Percentiles rank a stretch among this genome's conserved stretches.
Evolutionary conservation across 2,888 invertebrate genomes (phyloP).

Genomic region (Herminia tarsipennalis): DNA sequence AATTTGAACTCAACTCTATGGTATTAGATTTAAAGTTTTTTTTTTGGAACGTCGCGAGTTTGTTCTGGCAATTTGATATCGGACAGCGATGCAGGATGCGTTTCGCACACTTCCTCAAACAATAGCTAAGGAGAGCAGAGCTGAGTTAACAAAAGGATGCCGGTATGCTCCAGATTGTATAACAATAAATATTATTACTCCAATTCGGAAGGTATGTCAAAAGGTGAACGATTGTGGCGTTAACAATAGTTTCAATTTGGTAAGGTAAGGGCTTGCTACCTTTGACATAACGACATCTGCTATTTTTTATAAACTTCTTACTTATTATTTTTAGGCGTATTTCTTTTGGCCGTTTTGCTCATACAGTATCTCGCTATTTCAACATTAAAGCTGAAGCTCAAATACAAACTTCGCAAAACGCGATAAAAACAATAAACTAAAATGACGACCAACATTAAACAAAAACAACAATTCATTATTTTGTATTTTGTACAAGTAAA

Average conservation of each 20-base stretch:
- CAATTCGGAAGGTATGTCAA: conserved; percentile 55
- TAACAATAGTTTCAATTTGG: conserved; percentile 69
- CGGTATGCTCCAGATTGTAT: conserved; percentile 73
- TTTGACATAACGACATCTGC: conserved; percentile 64
- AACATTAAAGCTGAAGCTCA: too few relatives aligned
- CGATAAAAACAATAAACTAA: too few relatives aligned
- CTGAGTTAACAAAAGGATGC: conserved; percentile 60
- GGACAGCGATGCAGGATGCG: conserved; percentile 43
- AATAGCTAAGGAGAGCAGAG: conserved; percentile 46
- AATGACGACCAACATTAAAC: too few relatives aligned
- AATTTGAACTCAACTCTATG: conserved; percentile 25
- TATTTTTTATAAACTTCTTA: conserved; percentile 38
- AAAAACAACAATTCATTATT: too few relatives aligned
- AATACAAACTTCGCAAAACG: too few relatives aligned
- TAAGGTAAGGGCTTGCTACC: conserved; percentile 53
- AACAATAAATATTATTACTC: conserved; percentile 75
- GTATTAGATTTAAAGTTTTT: conserved; percentile 19
- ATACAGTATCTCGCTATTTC: too few relatives aligned
- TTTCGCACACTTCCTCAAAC: conserved; percentile 79
- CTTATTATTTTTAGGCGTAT: conserved; percentile 30
- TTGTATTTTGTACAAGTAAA: too few relatives aligned
- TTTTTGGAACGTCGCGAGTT: conserved; percentile 5
- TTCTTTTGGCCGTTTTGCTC: conserved; percentile 5
- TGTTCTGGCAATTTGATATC: conserved; percentile 16
- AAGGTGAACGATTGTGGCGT: conserved; percentile 59